Conservation (phyloP, 2,888 invertebrate species). For the Empis livida region DNA sequence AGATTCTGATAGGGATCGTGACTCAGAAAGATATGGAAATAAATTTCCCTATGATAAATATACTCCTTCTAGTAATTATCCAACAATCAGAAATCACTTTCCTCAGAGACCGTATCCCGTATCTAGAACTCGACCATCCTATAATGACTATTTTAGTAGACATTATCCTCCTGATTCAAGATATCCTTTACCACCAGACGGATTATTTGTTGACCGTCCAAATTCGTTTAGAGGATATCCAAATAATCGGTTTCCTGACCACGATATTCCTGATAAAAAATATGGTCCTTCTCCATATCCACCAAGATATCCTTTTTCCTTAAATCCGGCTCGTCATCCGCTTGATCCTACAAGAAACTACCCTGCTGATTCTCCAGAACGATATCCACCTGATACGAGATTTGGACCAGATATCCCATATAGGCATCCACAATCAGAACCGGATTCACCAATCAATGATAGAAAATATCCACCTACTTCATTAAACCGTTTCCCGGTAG, state of each 20-base stretch:
- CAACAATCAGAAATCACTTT: constrained; percentile 13
- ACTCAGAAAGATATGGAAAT: constrained; percentile 5
- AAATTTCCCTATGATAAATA: constrained; percentile 4
- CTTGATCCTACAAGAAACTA: constrained; percentile 27
- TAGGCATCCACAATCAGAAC: constrained; percentile 29
- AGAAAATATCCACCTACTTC: constrained; percentile 38
- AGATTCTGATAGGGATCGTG: constrained; percentile 18
- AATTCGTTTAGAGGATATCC: constrained; percentile 21
- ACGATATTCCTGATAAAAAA: constrained; percentile 35
- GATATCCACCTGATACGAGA: constrained; percentile 4
- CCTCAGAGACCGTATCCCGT: constrained; percentile 9
- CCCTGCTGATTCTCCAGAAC: constrained; percentile 14
- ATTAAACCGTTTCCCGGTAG: constrained; percentile 42
- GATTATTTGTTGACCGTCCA: constrained; percentile 15
- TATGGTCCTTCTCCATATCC: constrained; percentile 32
- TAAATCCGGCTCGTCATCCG: constrained; percentile 18
- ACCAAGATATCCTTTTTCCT: constrained; percentile 16
- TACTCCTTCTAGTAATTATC: constrained; percentile 14
- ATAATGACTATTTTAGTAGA: constrained; percentile 11
- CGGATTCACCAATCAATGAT: constrained; percentile 35
- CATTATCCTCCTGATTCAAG: constrained; percentile 9
- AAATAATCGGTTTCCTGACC: constrained; percentile 30
- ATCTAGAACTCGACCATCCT: constrained; percentile 20
- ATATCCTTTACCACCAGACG: neutral
- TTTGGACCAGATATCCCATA: constrained; percentile 34